phyloP scores from a whole-genome alignment of 2,888 invertebrate genomes.

The Oxystoma pomonae region DNA sequence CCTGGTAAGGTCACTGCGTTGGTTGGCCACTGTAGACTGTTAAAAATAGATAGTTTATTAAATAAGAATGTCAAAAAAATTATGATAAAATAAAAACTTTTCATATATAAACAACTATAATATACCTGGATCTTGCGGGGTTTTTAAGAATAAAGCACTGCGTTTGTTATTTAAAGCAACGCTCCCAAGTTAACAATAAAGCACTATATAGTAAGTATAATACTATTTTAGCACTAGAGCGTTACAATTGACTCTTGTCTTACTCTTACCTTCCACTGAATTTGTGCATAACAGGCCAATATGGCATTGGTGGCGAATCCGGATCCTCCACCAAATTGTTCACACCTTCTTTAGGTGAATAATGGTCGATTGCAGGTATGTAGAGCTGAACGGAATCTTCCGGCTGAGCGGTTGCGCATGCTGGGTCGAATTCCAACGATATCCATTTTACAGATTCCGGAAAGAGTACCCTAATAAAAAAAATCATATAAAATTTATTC shows the following conservation, averaged over 20 bases:
- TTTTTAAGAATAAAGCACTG: too few species aligned
- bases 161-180: too few species aligned
- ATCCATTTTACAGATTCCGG: constrained; percentile 88
- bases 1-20: constrained; percentile 84
- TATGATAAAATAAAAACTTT: too few species aligned
- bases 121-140: too few species aligned
- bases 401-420: constrained; percentile 87
- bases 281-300: constrained; percentile 64
- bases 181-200: too few species aligned
- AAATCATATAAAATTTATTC: constrained; percentile 6
- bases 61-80: too few species aligned
- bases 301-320: constrained; percentile 45
- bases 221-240: too few species aligned
- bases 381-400: constrained; percentile 83
- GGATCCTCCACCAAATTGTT: constrained; percentile 36
- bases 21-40: constrained; percentile 80
- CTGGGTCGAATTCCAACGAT: constrained; percentile 87
- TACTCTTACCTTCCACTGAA: constrained; percentile 61
- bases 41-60: too few species aligned
- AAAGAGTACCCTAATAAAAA: constrained; percentile 68
- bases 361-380: constrained; percentile 51
- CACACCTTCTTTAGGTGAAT: constrained; percentile 27
- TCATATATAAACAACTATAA: too few species aligned
- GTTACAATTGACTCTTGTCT: too few species aligned
- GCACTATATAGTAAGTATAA: too few species aligned